Conservation (phyloP, 2,888 invertebrate genomes). For the Aspidiotus destructor region DNA sequence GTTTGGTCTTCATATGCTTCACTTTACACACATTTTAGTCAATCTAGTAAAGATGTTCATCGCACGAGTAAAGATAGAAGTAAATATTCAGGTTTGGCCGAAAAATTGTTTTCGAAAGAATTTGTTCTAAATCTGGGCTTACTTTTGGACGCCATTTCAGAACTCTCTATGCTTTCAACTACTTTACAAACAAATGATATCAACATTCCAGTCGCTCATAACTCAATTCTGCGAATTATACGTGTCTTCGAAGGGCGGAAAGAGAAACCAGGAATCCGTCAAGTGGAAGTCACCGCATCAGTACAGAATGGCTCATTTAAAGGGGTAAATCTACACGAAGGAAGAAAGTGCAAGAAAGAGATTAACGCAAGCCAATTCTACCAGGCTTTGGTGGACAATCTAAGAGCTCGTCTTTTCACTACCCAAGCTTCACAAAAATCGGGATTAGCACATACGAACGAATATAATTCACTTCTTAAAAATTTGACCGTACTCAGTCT, state of each 20-base stretch:
- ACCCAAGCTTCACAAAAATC: no score
- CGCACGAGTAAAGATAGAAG: not conserved
- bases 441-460: no score
- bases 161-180: not conserved
- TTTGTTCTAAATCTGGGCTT: not conserved
- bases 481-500: no score
- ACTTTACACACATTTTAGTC: slow-evolving; percentile 36
- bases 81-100: not conserved
- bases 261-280: not conserved
- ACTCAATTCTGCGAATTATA: not conserved
- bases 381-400: no score
- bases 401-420: no score
- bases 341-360: not conserved
- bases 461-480: no score
- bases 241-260: not conserved
- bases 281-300: not conserved
- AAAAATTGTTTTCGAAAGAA: not conserved
- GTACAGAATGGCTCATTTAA: not conserved
- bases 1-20: no score
- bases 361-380: no score
- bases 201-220: not conserved
- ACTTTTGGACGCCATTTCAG: not conserved
- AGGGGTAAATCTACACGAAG: not conserved
- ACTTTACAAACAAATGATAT: not conserved
- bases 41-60: not conserved